Base-by-base conservation (phyloP, 2,113 vertebrate genomes). In the Raja brachyura region DNA sequence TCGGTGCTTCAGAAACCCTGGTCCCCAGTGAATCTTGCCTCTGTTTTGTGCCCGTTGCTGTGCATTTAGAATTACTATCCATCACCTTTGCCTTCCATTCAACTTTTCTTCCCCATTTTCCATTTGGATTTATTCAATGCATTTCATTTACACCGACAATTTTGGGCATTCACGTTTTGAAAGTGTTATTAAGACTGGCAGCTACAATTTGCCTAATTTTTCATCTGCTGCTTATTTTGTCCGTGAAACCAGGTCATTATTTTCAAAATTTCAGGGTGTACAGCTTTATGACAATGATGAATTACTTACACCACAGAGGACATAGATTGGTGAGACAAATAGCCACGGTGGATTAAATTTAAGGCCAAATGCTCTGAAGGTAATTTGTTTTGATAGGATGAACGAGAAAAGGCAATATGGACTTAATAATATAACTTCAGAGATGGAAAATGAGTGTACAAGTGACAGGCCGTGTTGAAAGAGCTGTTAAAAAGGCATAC, bases 271-370 rank as follows among this genome's bases (percentile, higher is more conserved):
- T 76, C 28, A 31, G 8, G 11, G 56, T 14, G 2, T 31, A 63
- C 6, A 22, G 22, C 54, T 85, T n/a, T 86, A 14, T 6, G 28
- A 31, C 56, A 61, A 63, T 61, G 28, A 86, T 31, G 5, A 86
- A 86, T 86, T 86, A 86, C 61, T 86, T 61, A n/a, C n/a, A 85
- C 61, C 81, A n/a, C 1, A n/a, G 54, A 85, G 81, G 20, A 61
- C 54, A 85, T 59, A 25, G 20, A 11, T 22, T 59, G 56, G 22
- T 3, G 3, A 3, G 18, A 73, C 16, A 68, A 68, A 16, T 68
- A 11, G 66, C 48, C 7, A 85, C 54, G 28, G 81, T 56, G 14
- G 56, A 61, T 86, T 56, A 63, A 86, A 63, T 86, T 61, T 86
- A 31, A 61, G 25, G n/a, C 22, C 13, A 14, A n/a, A 28, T n/a